Evolutionary conservation across 2,113 vertebrate species (phyloP).

Genomic region (Gallinago media): DNA sequence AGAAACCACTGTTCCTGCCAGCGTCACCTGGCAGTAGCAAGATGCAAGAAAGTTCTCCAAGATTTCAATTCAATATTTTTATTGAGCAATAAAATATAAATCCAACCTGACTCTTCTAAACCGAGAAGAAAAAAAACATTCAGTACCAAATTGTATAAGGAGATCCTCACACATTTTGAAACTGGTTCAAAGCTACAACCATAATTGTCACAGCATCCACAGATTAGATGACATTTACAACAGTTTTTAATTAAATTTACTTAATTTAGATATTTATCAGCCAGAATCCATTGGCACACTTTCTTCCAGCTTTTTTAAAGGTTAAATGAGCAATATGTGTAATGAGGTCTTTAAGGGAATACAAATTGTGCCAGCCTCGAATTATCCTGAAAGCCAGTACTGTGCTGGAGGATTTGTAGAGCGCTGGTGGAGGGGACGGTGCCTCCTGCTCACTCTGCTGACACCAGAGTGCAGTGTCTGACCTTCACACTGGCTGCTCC

Average conservation of each 20-base stretch:
- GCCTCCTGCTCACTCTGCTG: slow-evolving; percentile 22
- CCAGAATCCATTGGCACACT: slow-evolving; percentile 56
- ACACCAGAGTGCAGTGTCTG: slow-evolving; percentile 63
- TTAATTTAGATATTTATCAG: slow-evolving; percentile 71
- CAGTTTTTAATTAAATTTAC: slow-evolving; percentile 68
- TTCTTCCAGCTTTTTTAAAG: slow-evolving; percentile 60
- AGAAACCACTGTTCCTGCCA: slow-evolving; percentile 30
- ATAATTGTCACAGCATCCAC: slow-evolving; percentile 24
- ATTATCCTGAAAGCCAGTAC: background rate
- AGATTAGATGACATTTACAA: slow-evolving; percentile 61
- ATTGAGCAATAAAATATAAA: background rate
- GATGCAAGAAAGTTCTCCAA: slow-evolving; percentile 30
- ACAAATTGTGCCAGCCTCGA: slow-evolving; percentile 49
- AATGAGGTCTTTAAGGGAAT: slow-evolving; percentile 61
- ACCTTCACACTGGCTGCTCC: slow-evolving; percentile 24
- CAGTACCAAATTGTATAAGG: background rate
- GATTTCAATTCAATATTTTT: background rate
- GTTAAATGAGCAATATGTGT: slow-evolving; percentile 71
- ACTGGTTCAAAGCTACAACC: slow-evolving; percentile 48
- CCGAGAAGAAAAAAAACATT: background rate
- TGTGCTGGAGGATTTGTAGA: background rate
- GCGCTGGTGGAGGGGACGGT: background rate
- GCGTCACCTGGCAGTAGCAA: slow-evolving; percentile 36
- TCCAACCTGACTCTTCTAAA: background rate
- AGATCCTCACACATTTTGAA: slow-evolving; percentile 36